Conservation (phyloP, 2,888 invertebrate species). For the Laothoe populi region DNA sequence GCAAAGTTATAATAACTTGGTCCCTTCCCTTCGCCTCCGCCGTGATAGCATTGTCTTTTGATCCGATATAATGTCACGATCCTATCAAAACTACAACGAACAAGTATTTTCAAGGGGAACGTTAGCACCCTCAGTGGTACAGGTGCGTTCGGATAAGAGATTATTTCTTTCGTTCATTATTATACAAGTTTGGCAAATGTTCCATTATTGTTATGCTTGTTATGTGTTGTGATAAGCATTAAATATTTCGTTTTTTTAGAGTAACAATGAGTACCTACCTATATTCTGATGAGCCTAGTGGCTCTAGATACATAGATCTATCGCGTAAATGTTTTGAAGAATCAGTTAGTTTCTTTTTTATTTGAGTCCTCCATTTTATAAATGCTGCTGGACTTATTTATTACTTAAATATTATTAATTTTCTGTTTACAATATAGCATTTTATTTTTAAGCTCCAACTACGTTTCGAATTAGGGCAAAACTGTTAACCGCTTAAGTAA, state of each 20-base stretch:
- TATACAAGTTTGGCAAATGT: background rate
- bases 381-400: too few species aligned
- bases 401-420: too few species aligned
- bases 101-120: conserved; percentile 26
- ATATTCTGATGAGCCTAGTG: too few species aligned
- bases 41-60: conserved; percentile 65
- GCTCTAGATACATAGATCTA: too few species aligned
- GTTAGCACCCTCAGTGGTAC: conserved; percentile 4
- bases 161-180: conserved; percentile 5
- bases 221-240: background rate
- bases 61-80: conserved; percentile 57
- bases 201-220: background rate
- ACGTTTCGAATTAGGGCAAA: background rate
- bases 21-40: conserved; percentile 59
- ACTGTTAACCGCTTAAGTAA: conserved; percentile 23
- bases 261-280: background rate
- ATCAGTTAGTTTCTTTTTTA: too few species aligned
- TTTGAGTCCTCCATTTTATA: background rate
- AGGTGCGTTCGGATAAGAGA: conserved; percentile 7
- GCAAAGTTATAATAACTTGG: conserved; percentile 80
- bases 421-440: too few species aligned
- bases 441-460: too few species aligned
- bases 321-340: too few species aligned
- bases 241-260: background rate
- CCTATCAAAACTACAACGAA: conserved; percentile 39